These are phyloP conservation scores for Frankliniella fusca DNA, from an alignment of 2,888 invertebrate genomes.

Conservation along the genomic window DNA sequence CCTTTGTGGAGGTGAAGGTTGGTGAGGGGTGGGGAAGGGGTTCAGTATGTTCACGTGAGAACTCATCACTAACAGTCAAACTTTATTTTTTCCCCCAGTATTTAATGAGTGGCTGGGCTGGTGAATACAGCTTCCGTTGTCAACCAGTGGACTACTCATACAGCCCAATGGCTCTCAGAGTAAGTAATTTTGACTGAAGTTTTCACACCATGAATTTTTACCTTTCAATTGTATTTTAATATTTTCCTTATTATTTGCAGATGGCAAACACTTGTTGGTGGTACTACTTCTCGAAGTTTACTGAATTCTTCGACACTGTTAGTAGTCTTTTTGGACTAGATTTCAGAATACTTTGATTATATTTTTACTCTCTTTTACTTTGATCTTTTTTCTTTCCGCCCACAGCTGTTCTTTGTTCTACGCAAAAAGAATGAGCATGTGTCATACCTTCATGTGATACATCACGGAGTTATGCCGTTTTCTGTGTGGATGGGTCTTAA, in stretches of 20 bases:
- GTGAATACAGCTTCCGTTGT: slow-evolving; percentile 54
- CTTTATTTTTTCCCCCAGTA: slow-evolving; percentile 42
- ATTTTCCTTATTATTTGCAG: slow-evolving; percentile 49
- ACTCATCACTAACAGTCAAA: neutral
- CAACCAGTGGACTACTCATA: slow-evolving; percentile 57
- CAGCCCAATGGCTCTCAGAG: slow-evolving; percentile 51
- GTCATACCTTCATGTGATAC: slow-evolving; percentile 90
- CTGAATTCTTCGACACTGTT: slow-evolving; percentile 93
- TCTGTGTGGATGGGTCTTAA: slow-evolving; percentile 94
- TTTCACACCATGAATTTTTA: slow-evolving; percentile 29
- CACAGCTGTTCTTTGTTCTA: slow-evolving; percentile 80
- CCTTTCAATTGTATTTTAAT: slow-evolving; percentile 8
- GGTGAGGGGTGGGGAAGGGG: too few relatives aligned
- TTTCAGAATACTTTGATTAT: neutral
- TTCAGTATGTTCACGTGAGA: too few relatives aligned
- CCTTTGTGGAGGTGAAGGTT: too few relatives aligned
- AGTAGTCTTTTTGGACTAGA: slow-evolving; percentile 43
- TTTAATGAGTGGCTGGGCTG: slow-evolving; percentile 51
- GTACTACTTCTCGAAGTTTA: slow-evolving; percentile 96
- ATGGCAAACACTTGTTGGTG: slow-evolving; percentile 94
- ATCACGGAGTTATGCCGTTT: slow-evolving; percentile 95
- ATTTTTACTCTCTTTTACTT: neutral
- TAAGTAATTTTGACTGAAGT: slow-evolving; percentile 43
- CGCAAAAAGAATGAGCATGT: slow-evolving; percentile 93
- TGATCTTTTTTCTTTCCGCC: slow-evolving; percentile 36